Conservation (phyloP, 1,140 invertebrate species). For the Pentalonia nigronervosa region DNA sequence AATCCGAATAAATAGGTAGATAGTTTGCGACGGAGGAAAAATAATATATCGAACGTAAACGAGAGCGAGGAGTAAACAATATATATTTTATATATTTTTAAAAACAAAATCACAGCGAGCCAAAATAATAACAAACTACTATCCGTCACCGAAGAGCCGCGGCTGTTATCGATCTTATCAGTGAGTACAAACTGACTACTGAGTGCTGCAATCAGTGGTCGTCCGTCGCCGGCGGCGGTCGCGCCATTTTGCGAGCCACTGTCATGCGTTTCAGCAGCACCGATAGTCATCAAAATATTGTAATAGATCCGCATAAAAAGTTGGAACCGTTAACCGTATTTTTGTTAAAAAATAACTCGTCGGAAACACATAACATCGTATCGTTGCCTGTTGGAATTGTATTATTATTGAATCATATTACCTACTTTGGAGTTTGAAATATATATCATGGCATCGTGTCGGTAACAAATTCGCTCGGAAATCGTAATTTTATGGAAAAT, state of each 20-base stretch:
- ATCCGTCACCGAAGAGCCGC: not conserved
- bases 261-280: not conserved
- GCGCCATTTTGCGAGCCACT: not conserved
- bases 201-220: not conserved
- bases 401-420: not conserved
- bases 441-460: not conserved
- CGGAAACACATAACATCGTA: not conserved
- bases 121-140: not conserved
- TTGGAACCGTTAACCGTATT: not conserved
- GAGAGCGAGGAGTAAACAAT: not conserved
- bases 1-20: no score
- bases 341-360: not conserved
- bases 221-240: not conserved
- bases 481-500: not conserved
- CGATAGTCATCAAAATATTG: no score
- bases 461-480: not conserved
- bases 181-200: not conserved
- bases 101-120: not conserved
- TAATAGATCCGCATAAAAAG: not conserved
- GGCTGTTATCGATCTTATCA: conserved; percentile 51
- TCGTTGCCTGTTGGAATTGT: not conserved
- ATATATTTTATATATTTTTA: not conserved
- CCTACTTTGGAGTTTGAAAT: not conserved
- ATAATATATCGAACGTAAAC: not conserved
- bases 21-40: not conserved